Conservation (phyloP, 2,113 vertebrate genomes). For the Hydrolagus affinis region DNA sequence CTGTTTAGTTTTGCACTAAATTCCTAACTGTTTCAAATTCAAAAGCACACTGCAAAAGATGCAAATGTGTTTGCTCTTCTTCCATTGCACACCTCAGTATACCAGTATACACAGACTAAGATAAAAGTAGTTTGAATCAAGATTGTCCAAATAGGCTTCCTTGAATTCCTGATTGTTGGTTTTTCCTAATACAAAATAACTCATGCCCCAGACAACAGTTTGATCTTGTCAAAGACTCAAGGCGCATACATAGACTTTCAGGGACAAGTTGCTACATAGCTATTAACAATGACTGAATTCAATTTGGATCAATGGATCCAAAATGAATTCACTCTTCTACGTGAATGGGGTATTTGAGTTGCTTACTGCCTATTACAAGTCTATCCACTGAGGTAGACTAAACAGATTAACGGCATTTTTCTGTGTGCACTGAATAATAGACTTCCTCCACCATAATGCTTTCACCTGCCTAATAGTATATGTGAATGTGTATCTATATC, state of each 20-base stretch:
- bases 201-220: not conserved
- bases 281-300: not conserved
- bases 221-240: not conserved
- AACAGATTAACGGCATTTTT: not conserved
- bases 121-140: constrained; percentile 4
- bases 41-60: not conserved
- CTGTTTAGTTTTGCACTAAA: not conserved
- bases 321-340: not conserved
- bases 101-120: constrained; percentile 1
- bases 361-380: not conserved
- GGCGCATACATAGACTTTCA: not conserved
- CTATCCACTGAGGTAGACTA: not conserved
- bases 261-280: not conserved
- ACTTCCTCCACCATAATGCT: not conserved
- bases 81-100: constrained; percentile 13
- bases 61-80: not conserved
- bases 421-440: not conserved
- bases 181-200: not conserved
- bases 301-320: constrained; percentile 8
- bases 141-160: not conserved
- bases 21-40: not conserved
- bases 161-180: not conserved
- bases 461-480: not conserved
- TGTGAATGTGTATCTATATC: not conserved
- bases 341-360: not conserved